phyloP scores from a whole-genome alignment of 30 jellyfish, hydroid and myxozoan genomes.

The Aurelia aurita complex sp. Pacific region DNA sequence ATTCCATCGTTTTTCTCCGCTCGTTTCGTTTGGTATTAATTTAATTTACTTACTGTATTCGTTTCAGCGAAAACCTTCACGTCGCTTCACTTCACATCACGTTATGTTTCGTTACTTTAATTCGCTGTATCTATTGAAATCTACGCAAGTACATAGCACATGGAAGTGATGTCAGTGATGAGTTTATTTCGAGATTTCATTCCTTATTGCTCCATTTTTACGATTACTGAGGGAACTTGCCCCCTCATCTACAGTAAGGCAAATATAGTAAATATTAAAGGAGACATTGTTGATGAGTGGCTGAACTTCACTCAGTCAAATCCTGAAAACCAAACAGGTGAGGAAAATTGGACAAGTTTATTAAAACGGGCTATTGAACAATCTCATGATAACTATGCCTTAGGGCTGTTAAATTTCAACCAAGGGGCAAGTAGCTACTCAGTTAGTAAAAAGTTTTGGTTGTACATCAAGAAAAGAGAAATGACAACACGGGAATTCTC shows the following conservation, averaged over 20 bases:
- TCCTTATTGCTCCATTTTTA: too few species aligned
- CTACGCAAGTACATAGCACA: too few species aligned
- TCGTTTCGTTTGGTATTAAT: too few species aligned
- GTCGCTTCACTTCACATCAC: too few species aligned
- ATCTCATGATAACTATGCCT: slow-evolving; percentile 36
- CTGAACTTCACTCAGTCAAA: slow-evolving; percentile 31
- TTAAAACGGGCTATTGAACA: slow-evolving; percentile 27
- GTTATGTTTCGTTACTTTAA: too few species aligned
- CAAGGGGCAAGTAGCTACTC: slow-evolving; percentile 39
- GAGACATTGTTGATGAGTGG: slow-evolving; percentile 38
- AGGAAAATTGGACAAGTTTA: slow-evolving; percentile 30
- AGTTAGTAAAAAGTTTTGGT: slow-evolving; percentile 36
- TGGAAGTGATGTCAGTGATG: too few species aligned
- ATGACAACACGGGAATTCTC: slow-evolving; percentile 38
- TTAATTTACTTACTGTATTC: too few species aligned
- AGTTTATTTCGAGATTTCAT: too few species aligned
- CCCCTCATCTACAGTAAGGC: slow-evolving; percentile 4
- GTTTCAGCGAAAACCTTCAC: too few species aligned
- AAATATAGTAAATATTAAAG: slow-evolving; percentile 5
- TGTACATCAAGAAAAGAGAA: slow-evolving; percentile 18
- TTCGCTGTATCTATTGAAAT: too few species aligned
- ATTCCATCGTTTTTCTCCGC: too few species aligned
- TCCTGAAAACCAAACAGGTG: slow-evolving; percentile 17
- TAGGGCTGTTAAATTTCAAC: slow-evolving; percentile 42
- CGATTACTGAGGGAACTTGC: too few species aligned